These are phyloP conservation scores for Euborellia annulipes DNA, from an alignment of 1,140 invertebrate species.

Conservation along the genomic window DNA sequence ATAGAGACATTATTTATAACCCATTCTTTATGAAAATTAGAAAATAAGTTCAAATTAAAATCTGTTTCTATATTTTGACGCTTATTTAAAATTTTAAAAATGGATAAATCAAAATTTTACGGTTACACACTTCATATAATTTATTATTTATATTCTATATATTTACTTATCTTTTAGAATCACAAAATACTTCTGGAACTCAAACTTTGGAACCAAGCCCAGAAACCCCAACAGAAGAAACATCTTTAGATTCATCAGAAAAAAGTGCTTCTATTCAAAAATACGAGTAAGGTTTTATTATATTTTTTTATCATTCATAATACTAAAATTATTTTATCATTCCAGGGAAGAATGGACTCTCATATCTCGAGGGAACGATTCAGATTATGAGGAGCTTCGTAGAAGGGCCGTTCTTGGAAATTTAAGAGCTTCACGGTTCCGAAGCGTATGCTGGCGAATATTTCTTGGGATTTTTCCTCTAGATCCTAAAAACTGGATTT, in stretches of 20 bases:
- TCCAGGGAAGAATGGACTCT: conserved; percentile 24
- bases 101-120: no score
- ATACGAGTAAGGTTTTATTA: conserved; percentile 9
- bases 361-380: conserved; percentile 19
- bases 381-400: conserved; percentile 20
- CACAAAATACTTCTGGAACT: no score
- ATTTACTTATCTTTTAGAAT: no score
- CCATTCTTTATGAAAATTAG: no score
- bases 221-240: conserved; percentile 7
- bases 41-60: no score
- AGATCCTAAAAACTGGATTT: conserved; percentile 19
- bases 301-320: not conserved
- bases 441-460: conserved; percentile 30
- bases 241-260: conserved; percentile 7
- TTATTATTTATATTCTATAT: no score
- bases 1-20: no score
- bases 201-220: conserved; percentile 3
- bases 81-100: no score
- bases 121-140: no score
- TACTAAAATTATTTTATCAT: not conserved
- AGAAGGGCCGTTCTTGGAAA: conserved; percentile 26
- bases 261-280: conserved; percentile 9
- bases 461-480: conserved; percentile 25
- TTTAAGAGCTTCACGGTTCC: conserved; percentile 29
- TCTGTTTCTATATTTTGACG: no score